Conservation (phyloP, 2,888 invertebrate species). For the Andricus quercusramuli region DNA sequence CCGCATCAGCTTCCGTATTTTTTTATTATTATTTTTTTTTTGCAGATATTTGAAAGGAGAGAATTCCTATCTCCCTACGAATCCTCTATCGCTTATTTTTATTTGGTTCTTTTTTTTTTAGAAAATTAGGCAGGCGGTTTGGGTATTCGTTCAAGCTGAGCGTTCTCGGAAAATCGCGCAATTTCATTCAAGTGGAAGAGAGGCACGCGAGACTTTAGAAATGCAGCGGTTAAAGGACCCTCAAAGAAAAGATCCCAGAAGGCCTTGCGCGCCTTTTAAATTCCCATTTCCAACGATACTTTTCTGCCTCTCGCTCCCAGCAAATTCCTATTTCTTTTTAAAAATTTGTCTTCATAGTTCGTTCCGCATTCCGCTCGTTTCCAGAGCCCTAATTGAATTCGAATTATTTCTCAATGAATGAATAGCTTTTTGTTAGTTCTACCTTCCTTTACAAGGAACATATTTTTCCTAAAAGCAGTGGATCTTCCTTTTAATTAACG, state of each 20-base stretch:
- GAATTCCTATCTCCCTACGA: conserved; percentile 15
- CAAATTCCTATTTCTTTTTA: not conserved
- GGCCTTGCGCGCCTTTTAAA: conserved; percentile 25
- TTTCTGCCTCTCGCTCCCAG: not conserved
- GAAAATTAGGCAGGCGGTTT: conserved; percentile 29
- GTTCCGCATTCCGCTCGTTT: not conserved
- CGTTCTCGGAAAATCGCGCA: conserved; percentile 10
- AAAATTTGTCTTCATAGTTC: not conserved
- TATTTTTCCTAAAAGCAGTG: not conserved
- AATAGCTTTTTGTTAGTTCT: not conserved
- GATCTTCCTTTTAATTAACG: no score
- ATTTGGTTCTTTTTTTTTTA: conserved; percentile 5
- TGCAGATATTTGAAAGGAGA: not conserved
- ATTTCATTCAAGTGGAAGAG: conserved; percentile 23
- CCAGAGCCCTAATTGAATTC: conserved; percentile 6
- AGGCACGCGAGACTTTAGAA: conserved; percentile 36
- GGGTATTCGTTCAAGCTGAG: conserved; percentile 1
- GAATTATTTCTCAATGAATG: not conserved
- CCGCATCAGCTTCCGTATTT: not conserved
- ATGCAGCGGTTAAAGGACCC: conserved; percentile 27
- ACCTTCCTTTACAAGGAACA: not conserved
- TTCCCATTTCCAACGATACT: conserved; percentile 20
- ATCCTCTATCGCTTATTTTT: not conserved
- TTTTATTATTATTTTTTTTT: no score
- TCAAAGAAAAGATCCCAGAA: conserved; percentile 35